Base-by-base conservation (phyloP, 2,888 invertebrate genomes). In the Tholera decimalis region DNA sequence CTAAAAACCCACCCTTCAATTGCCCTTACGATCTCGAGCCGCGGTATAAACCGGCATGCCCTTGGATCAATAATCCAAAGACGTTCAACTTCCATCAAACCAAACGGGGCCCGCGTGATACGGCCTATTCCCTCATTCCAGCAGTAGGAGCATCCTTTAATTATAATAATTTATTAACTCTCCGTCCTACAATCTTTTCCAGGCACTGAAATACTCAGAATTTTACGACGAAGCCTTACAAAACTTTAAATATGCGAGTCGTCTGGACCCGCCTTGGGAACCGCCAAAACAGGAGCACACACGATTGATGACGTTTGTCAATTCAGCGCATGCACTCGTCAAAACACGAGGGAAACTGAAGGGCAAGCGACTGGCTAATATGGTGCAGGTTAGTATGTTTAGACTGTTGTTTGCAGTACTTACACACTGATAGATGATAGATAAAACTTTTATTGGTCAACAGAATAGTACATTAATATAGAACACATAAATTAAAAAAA, bases 121-220 rank as follows among this genome's bases (percentile, higher is more conserved):
- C n/a, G n/a, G n/a, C n/a, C n/a, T n/a, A n/a, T n/a, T n/a, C n/a
- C n/a, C n/a, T n/a, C n/a, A n/a, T n/a, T n/a, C n/a, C n/a, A n/a
- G n/a, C n/a, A n/a, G n/a, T n/a, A n/a, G n/a, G n/a, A n/a, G n/a
- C n/a, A n/a, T n/a, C n/a, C n/a, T n/a, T n/a, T n/a, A n/a, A n/a
- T n/a, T n/a, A n/a, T n/a, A n/a, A n/a, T n/a, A n/a, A n/a, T n/a
- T n/a, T n/a, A n/a, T 24, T 30, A 28, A n/a, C n/a, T 9, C 13
- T 1, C 0, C 0, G 8, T n/a, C 7, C 7, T 30, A 0, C 8
- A 7, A 8, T 13, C n/a, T 22, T 24, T 43, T 30, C 88, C 51
- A 98, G 98, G 97, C 97, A 0, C 93, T 97, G 55, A 97, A 97
- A 88, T 98, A 98, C 87, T 97, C 97, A 85, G 98, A 98, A 90